These are phyloP conservation scores for Neolamprologus ventralis DNA, from an alignment of 2,113 vertebrate species.

Conservation along the genomic window DNA sequence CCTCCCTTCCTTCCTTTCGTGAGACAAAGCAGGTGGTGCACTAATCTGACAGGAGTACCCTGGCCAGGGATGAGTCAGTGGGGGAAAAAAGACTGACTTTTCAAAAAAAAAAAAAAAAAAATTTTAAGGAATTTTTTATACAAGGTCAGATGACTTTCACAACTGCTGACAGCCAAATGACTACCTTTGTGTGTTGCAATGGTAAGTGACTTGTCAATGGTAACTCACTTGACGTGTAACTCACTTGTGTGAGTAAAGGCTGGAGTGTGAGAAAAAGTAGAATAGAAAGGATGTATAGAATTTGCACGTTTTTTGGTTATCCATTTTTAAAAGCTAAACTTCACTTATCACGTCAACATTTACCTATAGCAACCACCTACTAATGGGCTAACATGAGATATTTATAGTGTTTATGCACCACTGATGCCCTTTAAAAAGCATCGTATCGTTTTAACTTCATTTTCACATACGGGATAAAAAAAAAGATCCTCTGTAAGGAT, in stretches of 20 bases:
- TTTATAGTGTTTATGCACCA: neutral
- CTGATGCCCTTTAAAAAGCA: neutral
- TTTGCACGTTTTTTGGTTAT: neutral
- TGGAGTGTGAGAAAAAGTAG: neutral
- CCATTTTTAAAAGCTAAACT: neutral
- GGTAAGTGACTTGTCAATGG: neutral
- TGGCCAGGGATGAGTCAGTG: neutral
- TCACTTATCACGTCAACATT: neutral
- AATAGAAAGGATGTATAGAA: neutral
- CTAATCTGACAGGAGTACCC: neutral
- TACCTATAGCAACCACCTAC: neutral
- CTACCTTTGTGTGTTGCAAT: neutral
- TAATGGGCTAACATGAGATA: neutral
- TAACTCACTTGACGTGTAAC: neutral
- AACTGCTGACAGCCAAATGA: neutral
- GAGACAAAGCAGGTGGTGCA: neutral
- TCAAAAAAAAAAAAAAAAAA: accelerated
- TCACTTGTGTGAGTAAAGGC: neutral
- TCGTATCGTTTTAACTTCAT: neutral
- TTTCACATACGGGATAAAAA: neutral
- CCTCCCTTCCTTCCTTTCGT: neutral
- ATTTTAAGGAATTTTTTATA: neutral
- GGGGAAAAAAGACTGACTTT: neutral
- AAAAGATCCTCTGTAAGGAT: neutral
- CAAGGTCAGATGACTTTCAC: neutral